A percentile compares a stretch with the other conserved stretches of the same genome.
Evolutionary conservation across 1,140 invertebrate genomes (phyloP).

Genomic region (fruit fly (Drosophila melanogaster)): Release_6_plus_ISO1_MT NT_037436.4:777501-778000

Average conservation of each 20-base stretch:
- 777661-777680: conserved; percentile 43
- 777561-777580: conserved; percentile 13
- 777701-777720: conserved; percentile 78
- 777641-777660: conserved; percentile 9
- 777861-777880: conserved; percentile 66
- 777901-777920: conserved; percentile 60
- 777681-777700: conserved; percentile 34
- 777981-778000: conserved; percentile 37
- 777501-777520: too few relatives aligned
- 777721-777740: conserved; percentile 69
- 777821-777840: conserved; percentile 30
- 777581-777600: conserved; percentile 36
- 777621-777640: background rate
- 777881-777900: conserved; percentile 66
- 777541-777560: conserved; percentile 15
- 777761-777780: conserved; percentile 49
- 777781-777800: conserved; percentile 31
- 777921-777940: conserved; percentile 48
- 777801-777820: conserved; percentile 1
- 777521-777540: background rate
- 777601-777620: conserved; percentile 28
- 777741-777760: conserved; percentile 68
- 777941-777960: conserved; percentile 25
- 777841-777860: conserved; percentile 39
- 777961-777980: conserved; percentile 42